These are phyloP conservation scores for Drosophila arawakana DNA, from an alignment of 1,140 invertebrate genomes.

Conservation along the genomic window DNA sequence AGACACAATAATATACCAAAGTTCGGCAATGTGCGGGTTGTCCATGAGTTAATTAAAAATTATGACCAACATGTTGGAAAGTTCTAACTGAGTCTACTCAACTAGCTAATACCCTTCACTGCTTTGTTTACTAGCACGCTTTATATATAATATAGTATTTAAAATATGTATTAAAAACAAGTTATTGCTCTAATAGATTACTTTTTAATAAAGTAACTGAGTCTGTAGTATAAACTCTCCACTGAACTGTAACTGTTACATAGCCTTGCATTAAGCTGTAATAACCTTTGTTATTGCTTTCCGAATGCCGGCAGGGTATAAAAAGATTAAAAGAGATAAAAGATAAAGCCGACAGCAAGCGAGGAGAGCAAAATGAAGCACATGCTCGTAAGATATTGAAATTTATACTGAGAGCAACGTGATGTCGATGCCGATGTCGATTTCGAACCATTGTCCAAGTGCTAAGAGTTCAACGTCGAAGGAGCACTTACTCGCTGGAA, in stretches of 20 bases:
- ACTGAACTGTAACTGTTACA: not conserved
- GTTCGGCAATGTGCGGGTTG: slow-evolving; percentile 52
- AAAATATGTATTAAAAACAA: no score
- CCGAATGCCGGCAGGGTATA: not conserved
- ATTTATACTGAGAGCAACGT: slow-evolving; percentile 18
- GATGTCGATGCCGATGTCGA: slow-evolving; percentile 1
- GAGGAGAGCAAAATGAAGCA: slow-evolving; percentile 14
- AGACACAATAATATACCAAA: slow-evolving; percentile 53
- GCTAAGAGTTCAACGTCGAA: slow-evolving; percentile 10
- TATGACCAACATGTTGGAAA: slow-evolving; percentile 50
- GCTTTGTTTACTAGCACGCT: no score
- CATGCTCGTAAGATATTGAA: slow-evolving; percentile 23
- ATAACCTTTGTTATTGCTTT: not conserved
- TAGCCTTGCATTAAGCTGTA: not conserved
- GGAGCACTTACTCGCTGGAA: not conserved
- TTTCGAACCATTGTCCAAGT: slow-evolving; percentile 5
- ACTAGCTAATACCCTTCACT: not conserved
- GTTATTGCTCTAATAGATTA: no score
- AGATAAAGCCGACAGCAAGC: slow-evolving; percentile 50
- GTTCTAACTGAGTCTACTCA: not conserved
- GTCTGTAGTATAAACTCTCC: not conserved
- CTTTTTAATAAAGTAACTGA: no score
- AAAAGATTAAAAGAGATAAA: slow-evolving; percentile 19
- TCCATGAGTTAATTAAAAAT: slow-evolving; percentile 65
- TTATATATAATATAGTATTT: no score